Evolutionary conservation across 2,113 vertebrate genomes (phyloP).

Genomic region (Apaloderma vittatum): DNA sequence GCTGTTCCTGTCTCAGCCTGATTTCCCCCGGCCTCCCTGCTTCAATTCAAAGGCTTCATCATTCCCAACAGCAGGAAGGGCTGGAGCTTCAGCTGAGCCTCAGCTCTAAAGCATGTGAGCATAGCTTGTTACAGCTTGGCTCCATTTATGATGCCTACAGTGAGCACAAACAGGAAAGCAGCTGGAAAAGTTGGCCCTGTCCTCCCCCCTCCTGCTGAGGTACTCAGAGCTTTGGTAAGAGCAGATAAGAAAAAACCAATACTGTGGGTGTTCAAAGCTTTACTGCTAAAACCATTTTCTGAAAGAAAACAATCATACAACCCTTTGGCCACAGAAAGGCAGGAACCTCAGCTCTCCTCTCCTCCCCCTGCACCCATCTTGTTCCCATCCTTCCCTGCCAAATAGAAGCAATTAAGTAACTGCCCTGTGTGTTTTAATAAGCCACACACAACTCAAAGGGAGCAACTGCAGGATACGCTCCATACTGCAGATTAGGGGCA

Average conservation of each 20-base stretch:
- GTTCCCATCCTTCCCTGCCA: not conserved
- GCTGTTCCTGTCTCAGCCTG: not conserved
- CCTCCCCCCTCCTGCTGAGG: not conserved
- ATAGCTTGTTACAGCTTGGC: not conserved
- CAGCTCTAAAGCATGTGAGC: not conserved
- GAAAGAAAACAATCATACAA: not conserved
- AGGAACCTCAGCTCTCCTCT: not conserved
- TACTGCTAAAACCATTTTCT: slow-evolving; percentile 56
- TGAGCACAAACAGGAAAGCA: slow-evolving; percentile 5
- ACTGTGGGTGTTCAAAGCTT: slow-evolving; percentile 2
- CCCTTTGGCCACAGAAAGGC: not conserved
- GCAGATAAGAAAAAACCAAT: slow-evolving; percentile 4
- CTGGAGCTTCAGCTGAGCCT: not conserved
- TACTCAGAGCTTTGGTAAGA: not conserved
- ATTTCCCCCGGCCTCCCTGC: not conserved
- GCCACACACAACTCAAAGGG: not conserved
- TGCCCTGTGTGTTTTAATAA: not conserved
- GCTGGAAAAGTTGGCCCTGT: not conserved
- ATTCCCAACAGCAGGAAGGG: not conserved
- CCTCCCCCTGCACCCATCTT: not conserved
- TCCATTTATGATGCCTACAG: not conserved
- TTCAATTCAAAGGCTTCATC: not conserved
- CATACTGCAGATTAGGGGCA: not conserved
- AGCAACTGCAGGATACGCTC: not conserved
- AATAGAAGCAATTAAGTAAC: not conserved